These are phyloP conservation scores for Conistra vaccinii DNA, from an alignment of 2,888 invertebrate species.

Conservation along the genomic window DNA sequence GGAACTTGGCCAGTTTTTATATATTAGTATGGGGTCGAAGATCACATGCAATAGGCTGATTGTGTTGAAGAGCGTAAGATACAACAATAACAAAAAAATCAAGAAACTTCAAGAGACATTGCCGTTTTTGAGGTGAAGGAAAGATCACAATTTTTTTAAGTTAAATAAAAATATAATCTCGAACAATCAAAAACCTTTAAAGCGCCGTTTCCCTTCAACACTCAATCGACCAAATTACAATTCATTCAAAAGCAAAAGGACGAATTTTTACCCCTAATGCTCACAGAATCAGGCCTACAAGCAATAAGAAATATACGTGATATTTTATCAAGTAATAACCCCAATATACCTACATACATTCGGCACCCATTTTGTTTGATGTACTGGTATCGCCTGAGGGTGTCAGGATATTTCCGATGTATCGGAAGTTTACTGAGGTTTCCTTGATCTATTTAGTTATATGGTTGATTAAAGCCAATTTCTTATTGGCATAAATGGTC, in stretches of 20 bases:
- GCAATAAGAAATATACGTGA: slow-evolving; percentile 47
- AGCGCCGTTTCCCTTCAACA: slow-evolving; percentile 2
- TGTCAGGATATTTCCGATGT: slow-evolving; percentile 4
- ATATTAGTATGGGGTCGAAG: background rate
- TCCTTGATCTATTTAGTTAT: slow-evolving; percentile 16
- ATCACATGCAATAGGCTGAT: background rate
- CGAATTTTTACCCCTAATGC: slow-evolving; percentile 34
- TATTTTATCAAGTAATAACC: slow-evolving; percentile 57
- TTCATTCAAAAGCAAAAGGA: slow-evolving; percentile 27
- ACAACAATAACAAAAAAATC: background rate
- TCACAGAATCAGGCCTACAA: slow-evolving; percentile 28
- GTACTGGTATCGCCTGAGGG: slow-evolving; percentile 34
- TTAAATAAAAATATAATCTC: too few species aligned
- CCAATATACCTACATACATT: slow-evolving; percentile 29
- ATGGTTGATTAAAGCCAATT: slow-evolving; percentile 6
- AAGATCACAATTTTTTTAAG: too few species aligned
- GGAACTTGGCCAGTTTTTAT: background rate
- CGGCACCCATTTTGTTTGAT: slow-evolving; percentile 54
- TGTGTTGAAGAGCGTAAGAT: background rate
- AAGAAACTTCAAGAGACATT: background rate
- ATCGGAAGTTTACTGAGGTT: slow-evolving; percentile 19
- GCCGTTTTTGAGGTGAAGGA: background rate
- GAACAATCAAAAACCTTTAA: background rate
- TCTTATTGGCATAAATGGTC: background rate
- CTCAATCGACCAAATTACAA: slow-evolving; percentile 18